phyloP scores from a whole-genome alignment of 1,140 invertebrate species.

The Pogonognathellus flavescens region DNA sequence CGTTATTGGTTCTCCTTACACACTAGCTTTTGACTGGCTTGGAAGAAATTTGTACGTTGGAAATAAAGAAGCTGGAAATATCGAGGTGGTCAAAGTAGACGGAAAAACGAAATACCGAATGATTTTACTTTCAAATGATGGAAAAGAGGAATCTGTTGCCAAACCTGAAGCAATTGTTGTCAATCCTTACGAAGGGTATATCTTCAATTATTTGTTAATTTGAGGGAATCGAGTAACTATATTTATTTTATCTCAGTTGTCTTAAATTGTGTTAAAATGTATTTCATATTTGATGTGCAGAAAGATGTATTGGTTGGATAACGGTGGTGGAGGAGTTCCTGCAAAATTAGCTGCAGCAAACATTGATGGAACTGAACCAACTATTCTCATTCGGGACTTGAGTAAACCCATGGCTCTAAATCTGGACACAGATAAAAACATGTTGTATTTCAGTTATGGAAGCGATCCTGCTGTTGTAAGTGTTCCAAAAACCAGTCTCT shows the following conservation, averaged over 20 bases:
- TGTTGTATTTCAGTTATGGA: conserved; percentile 86
- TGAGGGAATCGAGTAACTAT: too few species aligned
- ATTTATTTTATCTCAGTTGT: too few species aligned
- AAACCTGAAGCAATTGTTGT: conserved; percentile 89
- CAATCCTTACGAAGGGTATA: conserved; percentile 89
- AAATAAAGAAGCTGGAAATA: conserved; percentile 90
- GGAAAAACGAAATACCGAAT: conserved; percentile 88
- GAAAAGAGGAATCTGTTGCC: conserved; percentile 86
- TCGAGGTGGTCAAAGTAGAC: conserved; percentile 91
- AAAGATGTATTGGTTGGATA: conserved; percentile 95
- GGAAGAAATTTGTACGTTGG: conserved; percentile 95
- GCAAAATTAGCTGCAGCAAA: conserved; percentile 92
- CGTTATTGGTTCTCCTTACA: conserved; percentile 89
- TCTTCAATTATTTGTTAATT: conserved; percentile 35
- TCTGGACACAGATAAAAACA: conserved; percentile 86
- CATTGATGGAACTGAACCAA: conserved; percentile 90
- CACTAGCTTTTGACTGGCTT: conserved; percentile 96
- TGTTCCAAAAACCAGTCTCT: conserved; percentile 18
- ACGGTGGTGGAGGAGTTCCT: conserved; percentile 84
- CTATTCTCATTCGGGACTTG: conserved; percentile 77
- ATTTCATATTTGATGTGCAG: conserved; percentile 70
- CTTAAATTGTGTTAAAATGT: too few species aligned
- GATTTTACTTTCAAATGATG: conserved; percentile 89
- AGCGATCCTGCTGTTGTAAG: conserved; percentile 80
- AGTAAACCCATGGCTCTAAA: conserved; percentile 85